Evolutionary conservation across 2,888 invertebrate species (phyloP).

Genomic region (Empis stercorea): DNA sequence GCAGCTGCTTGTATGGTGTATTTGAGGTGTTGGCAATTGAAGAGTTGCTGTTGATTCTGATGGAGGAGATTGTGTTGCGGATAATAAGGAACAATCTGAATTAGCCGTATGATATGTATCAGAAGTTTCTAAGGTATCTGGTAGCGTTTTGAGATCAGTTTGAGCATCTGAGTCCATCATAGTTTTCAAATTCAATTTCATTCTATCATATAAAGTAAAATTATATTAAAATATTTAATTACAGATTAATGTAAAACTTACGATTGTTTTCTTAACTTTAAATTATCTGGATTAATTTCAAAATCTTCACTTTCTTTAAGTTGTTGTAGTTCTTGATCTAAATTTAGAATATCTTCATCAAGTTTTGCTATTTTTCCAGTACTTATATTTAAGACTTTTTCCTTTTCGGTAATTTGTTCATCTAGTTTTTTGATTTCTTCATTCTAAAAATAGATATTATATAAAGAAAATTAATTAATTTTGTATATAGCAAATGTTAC

Average conservation of each 20-base stretch:
- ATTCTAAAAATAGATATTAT: constrained; percentile 40
- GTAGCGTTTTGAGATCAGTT: constrained; percentile 23
- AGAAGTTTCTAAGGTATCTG: constrained; percentile 37
- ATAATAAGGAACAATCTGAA: constrained; percentile 39
- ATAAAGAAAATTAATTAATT: constrained; percentile 2
- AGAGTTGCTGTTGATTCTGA: constrained; percentile 26
- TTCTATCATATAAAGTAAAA: no score
- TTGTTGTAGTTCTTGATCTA: constrained; percentile 48
- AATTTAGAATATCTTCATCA: constrained; percentile 52
- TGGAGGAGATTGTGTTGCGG: constrained; percentile 27
- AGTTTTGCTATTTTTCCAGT: constrained; percentile 54
- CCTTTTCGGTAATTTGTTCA: constrained; percentile 44
- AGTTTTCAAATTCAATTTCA: constrained; percentile 52
- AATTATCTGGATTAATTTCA: constrained; percentile 39
- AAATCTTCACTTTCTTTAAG: constrained; percentile 34
- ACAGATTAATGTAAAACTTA: constrained; percentile 17
- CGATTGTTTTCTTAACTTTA: constrained; percentile 41
- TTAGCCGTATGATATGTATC: constrained; percentile 68
- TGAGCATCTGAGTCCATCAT: constrained; percentile 37
- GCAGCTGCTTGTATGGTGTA: constrained; percentile 9
- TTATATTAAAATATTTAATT: not conserved
- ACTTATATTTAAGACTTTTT: constrained; percentile 44
- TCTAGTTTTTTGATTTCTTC: constrained; percentile 59
- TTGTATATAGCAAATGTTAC: constrained; percentile 36
- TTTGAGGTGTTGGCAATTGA: constrained; percentile 12